These are phyloP conservation scores for Cotesia vestalis DNA, from an alignment of 1,140 invertebrate species.

Conservation along the genomic window DNA sequence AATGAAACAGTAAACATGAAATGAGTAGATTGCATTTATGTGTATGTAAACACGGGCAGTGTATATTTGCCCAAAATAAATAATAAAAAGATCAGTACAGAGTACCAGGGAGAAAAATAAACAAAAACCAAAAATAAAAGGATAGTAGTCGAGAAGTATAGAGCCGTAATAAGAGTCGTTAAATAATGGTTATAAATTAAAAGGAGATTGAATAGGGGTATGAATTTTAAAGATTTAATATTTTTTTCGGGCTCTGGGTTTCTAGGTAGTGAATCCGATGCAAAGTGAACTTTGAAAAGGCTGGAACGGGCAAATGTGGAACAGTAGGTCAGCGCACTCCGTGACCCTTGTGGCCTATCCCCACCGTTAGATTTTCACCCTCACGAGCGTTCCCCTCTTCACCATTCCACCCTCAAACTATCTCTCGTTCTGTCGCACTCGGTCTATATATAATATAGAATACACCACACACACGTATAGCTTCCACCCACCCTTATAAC, in stretches of 20 bases:
- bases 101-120: no score
- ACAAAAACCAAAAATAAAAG: no score
- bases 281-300: conserved; percentile 57
- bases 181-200: not conserved
- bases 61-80: no score
- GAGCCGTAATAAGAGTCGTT: not conserved
- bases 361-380: conserved; percentile 38
- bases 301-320: conserved; percentile 60
- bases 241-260: conserved; percentile 40
- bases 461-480: not conserved
- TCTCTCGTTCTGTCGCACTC: conserved; percentile 12
- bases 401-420: conserved; percentile 11
- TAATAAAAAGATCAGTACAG: no score
- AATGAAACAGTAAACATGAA: no score
- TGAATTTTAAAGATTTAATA: conserved; percentile 8
- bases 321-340: conserved; percentile 65
- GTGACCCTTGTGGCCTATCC: conserved; percentile 60
- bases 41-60: no score
- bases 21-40: no score
- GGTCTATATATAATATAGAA: conserved; percentile 30
- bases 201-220: no score
- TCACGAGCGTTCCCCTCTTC: conserved; percentile 32
- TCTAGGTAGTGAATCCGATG: conserved; percentile 46
- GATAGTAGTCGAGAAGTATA: no score
- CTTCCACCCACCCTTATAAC: conserved; percentile 35